Base-by-base conservation (phyloP, 1,140 invertebrate species). In the Maconellicoccus hirsutus region DNA sequence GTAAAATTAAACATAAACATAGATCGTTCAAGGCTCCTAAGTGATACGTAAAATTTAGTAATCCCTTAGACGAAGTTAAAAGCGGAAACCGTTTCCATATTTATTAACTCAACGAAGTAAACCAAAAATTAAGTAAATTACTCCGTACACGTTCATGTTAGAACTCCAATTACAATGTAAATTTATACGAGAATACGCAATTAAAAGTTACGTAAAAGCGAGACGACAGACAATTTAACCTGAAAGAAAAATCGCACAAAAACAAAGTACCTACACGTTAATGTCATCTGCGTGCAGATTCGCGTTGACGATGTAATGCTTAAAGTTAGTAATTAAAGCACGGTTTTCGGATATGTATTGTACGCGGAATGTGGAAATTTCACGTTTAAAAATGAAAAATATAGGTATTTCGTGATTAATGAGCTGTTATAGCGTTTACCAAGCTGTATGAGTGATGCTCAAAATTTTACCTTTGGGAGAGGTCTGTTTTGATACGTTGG, bases 1-100 rank as follows among this genome's bases (percentile, higher is more conserved):
- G n/a, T 33, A 16, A 52, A 52, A 16, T 14, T 8, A 52, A 52
- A 52, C 6, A 52, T 52, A 52, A 52, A 52, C 42, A 52, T 52
- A 3, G 12, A 4, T 52, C n/a, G 4, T 52, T 52, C 42, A 52
- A 52, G 42, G 42, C 42, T 52, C 42, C 12, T 33, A 52, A 52
- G 42, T 52, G 42, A 52, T 52, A 52, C 42, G 42, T 52, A 52
- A 52, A 52, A 52, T 52, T 52, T 52, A 52, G 42, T 52, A 52
- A 52, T 52, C 42, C 42, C 42, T 16, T 52, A 14, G 6, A 16
- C n/a, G 42, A 16, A 52, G 10, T 16, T 52, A 4, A 3, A 33
- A 52, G n/a, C 42, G 42, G 42, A 52, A 52, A 52, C 42, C 42
- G 42, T 52, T 52, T 52, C 42, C 42, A 52, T 52, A 52, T 19